Evolutionary conservation across 2,888 invertebrate species (phyloP), one percentile per base, ranked within the genome.

Genomic region (Xanthorhoe designata): DNA sequence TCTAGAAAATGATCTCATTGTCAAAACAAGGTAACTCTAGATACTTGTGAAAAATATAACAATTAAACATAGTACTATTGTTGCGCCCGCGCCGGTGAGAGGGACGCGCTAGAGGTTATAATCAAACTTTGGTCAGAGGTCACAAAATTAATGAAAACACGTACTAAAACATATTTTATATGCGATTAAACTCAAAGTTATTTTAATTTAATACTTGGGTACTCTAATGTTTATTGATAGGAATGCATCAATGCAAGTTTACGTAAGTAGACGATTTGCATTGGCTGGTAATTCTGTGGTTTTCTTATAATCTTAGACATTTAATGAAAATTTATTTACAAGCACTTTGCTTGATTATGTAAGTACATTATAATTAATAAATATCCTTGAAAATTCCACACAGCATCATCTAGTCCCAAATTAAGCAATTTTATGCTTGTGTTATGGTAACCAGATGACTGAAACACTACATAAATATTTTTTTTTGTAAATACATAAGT

Each of bases 21-120:
- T 63, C 51, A 61, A 62, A 63, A 71, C 61, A 62, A 69, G 61
- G 66, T 57, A 63, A 72, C 71, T 15, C 47, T 53, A 52, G 68
- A 64, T 64, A 70, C 73, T 72, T 77, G 76, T 75, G 76, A 77
- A 77, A 75, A 75, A 74, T 71, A 71, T 67, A 71, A 75, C 72
- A 75, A 76, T 76, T 71, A 73, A 68, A 73, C 64, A 62, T 57
- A 59, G 52, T 61, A 70, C 74, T 72, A 79, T 78, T 77, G 77
- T 77, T 71, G 62, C 55, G n/a, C 51, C 19, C 70, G 62, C 55
- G n/a, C 51, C 18, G 61, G 75, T 70, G 73, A 76, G 75, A 73
- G 75, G 75, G 57, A 68, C 64, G 32, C 35, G 56, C 13, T 56
- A 64, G 66, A 73, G 69, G 73, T 75, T 73, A 73, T 66, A 52